These are phyloP conservation scores for Silurus aristotelis DNA, from an alignment of 2,797 vertebrate species.

Conservation along the genomic window DNA sequence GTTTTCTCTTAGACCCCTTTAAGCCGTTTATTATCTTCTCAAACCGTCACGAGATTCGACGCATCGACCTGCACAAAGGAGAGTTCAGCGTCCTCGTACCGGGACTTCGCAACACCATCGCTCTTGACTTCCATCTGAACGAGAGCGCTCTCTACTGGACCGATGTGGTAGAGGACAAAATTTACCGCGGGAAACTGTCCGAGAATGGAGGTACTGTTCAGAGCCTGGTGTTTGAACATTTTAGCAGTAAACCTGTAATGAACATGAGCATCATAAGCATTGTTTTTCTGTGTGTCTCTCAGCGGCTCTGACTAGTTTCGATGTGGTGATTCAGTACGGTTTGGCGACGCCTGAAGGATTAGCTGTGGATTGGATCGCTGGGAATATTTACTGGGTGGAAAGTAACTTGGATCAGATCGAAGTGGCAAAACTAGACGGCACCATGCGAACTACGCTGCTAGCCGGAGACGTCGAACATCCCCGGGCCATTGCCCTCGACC, in stretches of 20 bases:
- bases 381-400: slow-evolving; percentile 98
- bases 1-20: slow-evolving; percentile 82
- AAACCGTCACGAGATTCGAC: slow-evolving; percentile 96
- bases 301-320: slow-evolving; percentile 84
- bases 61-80: slow-evolving; percentile 92
- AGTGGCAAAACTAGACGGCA: slow-evolving; percentile 90
- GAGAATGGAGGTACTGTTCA: slow-evolving; percentile 86
- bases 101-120: slow-evolving; percentile 94
- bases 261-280: not conserved
- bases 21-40: slow-evolving; percentile 98
- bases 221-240: not conserved
- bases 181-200: slow-evolving; percentile 93
- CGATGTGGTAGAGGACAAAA: slow-evolving; percentile 97
- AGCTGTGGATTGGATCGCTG: slow-evolving; percentile 95
- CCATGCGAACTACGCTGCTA: slow-evolving; percentile 88
- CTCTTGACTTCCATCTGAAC: slow-evolving; percentile 94
- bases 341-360: slow-evolving; percentile 91
- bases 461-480: slow-evolving; percentile 94
- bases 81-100: slow-evolving; percentile 97
- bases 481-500: slow-evolving; percentile 90
- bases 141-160: slow-evolving; percentile 97
- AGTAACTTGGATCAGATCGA: slow-evolving; percentile 97
- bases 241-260: not conserved
- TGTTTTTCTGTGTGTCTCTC: not conserved
- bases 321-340: slow-evolving; percentile 94